Conservation (phyloP, 2,797 vertebrate genomes). For the Gymnoscopelus microlampas region DNA sequence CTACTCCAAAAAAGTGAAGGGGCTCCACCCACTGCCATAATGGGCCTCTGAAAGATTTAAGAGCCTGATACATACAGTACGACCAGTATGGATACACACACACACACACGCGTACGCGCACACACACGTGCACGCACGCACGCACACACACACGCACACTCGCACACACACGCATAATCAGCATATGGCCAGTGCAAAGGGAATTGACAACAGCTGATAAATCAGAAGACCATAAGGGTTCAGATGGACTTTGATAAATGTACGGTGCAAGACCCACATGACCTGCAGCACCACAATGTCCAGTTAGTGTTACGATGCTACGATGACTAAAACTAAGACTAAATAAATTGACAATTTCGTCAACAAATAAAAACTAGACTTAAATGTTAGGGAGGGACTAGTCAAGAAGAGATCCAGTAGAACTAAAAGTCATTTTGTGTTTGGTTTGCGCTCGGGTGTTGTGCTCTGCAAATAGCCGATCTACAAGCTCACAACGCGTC, state of each 20-base stretch:
- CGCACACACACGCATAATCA: constrained; percentile 25
- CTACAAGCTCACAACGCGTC: too few relatives aligned
- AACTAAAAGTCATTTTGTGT: too few relatives aligned
- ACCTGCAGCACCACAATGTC: constrained; percentile 22
- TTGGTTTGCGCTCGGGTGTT: too few relatives aligned
- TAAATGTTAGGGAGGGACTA: too few relatives aligned
- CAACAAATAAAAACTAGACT: too few relatives aligned
- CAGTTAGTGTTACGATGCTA: too few relatives aligned
- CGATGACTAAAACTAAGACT: too few relatives aligned
- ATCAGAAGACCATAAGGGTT: constrained; percentile 36
- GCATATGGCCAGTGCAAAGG: constrained; percentile 23
- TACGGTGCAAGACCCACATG: constrained; percentile 22
- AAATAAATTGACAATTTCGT: too few relatives aligned
- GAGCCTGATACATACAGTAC: constrained; percentile 10
- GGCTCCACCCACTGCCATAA: constrained; percentile 53
- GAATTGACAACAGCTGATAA: constrained; percentile 43
- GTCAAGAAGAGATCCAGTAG: too few relatives aligned
- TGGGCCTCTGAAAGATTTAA: constrained; percentile 57
- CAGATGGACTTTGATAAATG: constrained; percentile 36
- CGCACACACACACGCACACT: constrained; percentile 14
- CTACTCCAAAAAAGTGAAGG: constrained; percentile 49
- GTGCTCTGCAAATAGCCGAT: too few relatives aligned
- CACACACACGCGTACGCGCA: constrained; percentile 15
- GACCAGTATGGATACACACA: constrained; percentile 2
- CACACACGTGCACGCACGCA: constrained; percentile 1